Conservation (phyloP, 2,797 vertebrate genomes). For the Poliocrania exsul region DNA sequence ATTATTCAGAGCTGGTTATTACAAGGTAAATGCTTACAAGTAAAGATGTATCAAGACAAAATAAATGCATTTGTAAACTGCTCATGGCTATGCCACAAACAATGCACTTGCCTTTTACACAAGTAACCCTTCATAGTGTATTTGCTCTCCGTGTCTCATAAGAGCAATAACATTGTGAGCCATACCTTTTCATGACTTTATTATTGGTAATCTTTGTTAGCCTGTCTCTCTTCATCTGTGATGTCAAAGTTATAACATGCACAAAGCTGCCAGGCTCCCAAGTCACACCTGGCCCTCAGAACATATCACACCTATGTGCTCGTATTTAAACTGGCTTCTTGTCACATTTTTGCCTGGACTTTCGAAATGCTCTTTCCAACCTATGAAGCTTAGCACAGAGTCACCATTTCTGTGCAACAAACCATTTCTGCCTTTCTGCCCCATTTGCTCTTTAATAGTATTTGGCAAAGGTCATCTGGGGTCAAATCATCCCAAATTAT, state of each 20-base stretch:
- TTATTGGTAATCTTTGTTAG: constrained; percentile 54
- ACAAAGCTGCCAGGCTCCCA: constrained; percentile 65
- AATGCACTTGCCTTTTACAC: constrained; percentile 61
- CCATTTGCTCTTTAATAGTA: neutral
- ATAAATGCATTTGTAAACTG: constrained; percentile 52
- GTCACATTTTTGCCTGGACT: constrained; percentile 63
- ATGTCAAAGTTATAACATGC: constrained; percentile 54
- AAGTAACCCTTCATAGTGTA: constrained; percentile 56
- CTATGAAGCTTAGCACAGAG: constrained; percentile 30
- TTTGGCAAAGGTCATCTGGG: neutral
- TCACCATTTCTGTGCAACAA: constrained; percentile 42
- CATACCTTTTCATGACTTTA: constrained; percentile 55
- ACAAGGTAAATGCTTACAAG: constrained; percentile 41
- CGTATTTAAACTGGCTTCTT: constrained; percentile 66
- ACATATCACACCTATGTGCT: constrained; percentile 65
- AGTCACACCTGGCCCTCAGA: constrained; percentile 71
- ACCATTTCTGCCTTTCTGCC: constrained; percentile 1
- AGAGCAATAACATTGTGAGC: constrained; percentile 27
- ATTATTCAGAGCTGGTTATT: constrained; percentile 41
- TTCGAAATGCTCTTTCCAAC: constrained; percentile 30
- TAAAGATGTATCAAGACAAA: constrained; percentile 59
- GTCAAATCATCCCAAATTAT: neutral
- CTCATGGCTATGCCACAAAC: constrained; percentile 40
- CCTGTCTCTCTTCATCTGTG: constrained; percentile 46
- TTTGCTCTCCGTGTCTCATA: neutral